These are phyloP conservation scores for Tetraodon nigroviridis DNA, from an alignment of 2,113 vertebrate species.

Conservation along the genomic window DNA sequence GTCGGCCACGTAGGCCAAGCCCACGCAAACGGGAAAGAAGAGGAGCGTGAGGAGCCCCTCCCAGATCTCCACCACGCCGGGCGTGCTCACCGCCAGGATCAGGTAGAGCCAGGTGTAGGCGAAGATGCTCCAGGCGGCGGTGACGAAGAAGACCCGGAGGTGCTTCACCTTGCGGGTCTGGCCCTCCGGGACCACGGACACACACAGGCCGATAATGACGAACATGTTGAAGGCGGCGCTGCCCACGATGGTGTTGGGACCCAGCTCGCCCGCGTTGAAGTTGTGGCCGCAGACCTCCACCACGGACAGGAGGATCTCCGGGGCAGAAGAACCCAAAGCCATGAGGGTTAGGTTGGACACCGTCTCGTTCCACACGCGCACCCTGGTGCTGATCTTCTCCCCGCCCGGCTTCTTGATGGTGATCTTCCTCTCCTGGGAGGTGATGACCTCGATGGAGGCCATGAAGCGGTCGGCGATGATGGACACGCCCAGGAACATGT, in stretches of 20 bases:
- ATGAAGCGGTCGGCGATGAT: slow-evolving; percentile 98
- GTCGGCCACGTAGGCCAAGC: slow-evolving; percentile 92
- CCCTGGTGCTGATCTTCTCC: slow-evolving; percentile 87
- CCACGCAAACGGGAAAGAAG: slow-evolving; percentile 94
- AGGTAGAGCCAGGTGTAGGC: slow-evolving; percentile 97
- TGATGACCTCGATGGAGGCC: slow-evolving; percentile 98
- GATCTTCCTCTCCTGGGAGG: slow-evolving; percentile 91
- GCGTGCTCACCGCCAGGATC: slow-evolving; percentile 90
- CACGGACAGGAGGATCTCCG: slow-evolving; percentile 92
- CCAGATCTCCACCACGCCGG: slow-evolving; percentile 92
- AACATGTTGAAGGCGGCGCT: slow-evolving; percentile 99
- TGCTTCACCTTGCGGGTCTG: slow-evolving; percentile 92
- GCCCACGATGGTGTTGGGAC: slow-evolving; percentile 97
- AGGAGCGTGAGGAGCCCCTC: slow-evolving; percentile 93
- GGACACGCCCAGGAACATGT: slow-evolving; percentile 97
- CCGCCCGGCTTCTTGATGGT: slow-evolving; percentile 92
- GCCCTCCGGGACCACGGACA: slow-evolving; percentile 91
- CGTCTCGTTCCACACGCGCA: slow-evolving; percentile 95
- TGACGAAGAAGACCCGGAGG: slow-evolving; percentile 93
- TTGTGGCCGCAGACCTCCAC: slow-evolving; percentile 96
- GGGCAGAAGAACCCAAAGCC: slow-evolving; percentile 94
- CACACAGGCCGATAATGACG: slow-evolving; percentile 93
- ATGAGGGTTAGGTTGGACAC: slow-evolving; percentile 97
- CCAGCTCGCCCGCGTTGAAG: slow-evolving; percentile 87
- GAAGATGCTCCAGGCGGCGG: slow-evolving; percentile 93